phyloP scores from a whole-genome alignment of 2,113 vertebrate genomes.

The Psophia crepitans region DNA sequence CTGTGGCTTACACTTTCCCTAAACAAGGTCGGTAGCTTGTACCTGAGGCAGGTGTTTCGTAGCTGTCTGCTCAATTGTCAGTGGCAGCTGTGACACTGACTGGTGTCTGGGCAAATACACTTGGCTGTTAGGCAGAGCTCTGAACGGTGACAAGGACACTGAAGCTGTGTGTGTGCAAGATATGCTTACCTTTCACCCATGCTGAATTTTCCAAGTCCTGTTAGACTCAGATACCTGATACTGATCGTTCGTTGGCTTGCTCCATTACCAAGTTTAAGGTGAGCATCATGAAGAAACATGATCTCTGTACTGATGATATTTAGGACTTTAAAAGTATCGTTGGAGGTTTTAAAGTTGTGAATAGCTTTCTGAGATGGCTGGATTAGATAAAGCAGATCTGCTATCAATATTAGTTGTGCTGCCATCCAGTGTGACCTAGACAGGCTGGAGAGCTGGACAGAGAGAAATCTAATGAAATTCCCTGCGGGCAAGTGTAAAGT shows the following conservation, averaged over 20 bases:
- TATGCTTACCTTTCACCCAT: not conserved
- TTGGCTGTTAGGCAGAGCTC: not conserved
- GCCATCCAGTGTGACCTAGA: no score
- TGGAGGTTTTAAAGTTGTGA: not conserved
- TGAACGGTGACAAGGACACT: not conserved
- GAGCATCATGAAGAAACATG: not conserved
- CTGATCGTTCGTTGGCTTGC: not conserved
- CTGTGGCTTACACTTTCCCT: not conserved
- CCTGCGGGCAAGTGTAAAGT: no score
- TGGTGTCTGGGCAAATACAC: not conserved
- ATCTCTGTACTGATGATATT: not conserved
- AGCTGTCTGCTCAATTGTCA: not conserved
- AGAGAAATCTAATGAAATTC: no score
- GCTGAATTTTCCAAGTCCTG: conserved; percentile 48
- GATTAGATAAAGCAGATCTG: not conserved
- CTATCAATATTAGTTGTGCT: not conserved
- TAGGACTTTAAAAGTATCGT: not conserved
- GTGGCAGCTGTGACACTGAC: not conserved
- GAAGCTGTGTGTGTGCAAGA: not conserved
- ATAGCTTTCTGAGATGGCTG: not conserved
- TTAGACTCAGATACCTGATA: conserved; percentile 28
- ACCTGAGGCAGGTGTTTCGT: not conserved
- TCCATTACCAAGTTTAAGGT: not conserved
- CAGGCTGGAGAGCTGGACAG: no score
- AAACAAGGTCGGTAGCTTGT: not conserved